Base-by-base conservation (phyloP, 1,140 invertebrate genomes). In the Goniozus legneri region DNA sequence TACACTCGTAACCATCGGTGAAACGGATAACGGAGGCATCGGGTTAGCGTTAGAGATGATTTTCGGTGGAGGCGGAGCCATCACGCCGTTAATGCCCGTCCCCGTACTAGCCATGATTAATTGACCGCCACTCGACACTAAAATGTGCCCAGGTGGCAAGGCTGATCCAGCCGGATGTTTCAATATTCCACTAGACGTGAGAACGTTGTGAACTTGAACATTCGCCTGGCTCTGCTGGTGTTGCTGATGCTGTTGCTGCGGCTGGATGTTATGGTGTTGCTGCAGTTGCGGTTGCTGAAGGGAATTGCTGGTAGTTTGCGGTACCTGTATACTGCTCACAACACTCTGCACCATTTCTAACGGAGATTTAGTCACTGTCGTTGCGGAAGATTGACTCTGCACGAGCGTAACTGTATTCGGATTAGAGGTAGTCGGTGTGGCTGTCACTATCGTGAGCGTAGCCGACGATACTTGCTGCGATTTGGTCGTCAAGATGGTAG, bases 261-360 rank as follows among this genome's bases (percentile, higher is more conserved):
- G 44, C 27, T 53, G 65, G 47, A 0, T 53, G 50, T 0, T 57
- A 39, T 4, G 31, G 8, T 50, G 42, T 14, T 50, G 47, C 16
- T 40, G 44, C 20, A 34, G 45, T 36, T 50, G 51, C 10, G 40
- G 50, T 50, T 36, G 50, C 10, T 38, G 47, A 22, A 48, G 52
- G 67, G 15, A 64, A 49, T 4, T 53, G 50, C n/a, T 64, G 60
- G 63, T 58, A 20, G 62, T 63, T 47, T 79, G 77, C 45, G 82
- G 81, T 43, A 84, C 76, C 67, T 87, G 85, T 55, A 87, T 83
- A 64, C 82, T 87, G 51, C 86, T 87, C 15, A 89, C 86, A 13
- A 88, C 85, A 67, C 83, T 88, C 64, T 89, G 86, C 1, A 88
- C 86, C 85, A 88, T 88, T 74, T 89, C 86, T 15, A 88, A 60